Evolutionary conservation across 2,888 invertebrate genomes (phyloP), one percentile per base, ranked within the genome.

Genomic region (Luffia ferchaultella): DNA sequence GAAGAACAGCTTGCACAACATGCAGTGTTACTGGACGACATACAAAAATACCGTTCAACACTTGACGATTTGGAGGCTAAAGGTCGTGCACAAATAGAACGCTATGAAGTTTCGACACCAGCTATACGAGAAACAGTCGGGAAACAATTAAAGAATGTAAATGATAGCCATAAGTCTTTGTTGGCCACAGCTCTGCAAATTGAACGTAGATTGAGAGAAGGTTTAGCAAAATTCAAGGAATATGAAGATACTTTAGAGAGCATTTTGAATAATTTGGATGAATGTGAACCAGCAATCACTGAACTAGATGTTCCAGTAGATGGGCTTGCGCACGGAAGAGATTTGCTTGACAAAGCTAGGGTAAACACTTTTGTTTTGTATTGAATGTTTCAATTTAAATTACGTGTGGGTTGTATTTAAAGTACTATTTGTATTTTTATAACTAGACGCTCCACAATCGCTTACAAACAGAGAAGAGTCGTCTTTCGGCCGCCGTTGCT

Each of bases 1-100:
- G 89, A 93, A 62, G 93, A 95, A 57, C 96, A 97, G 73, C 87
- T 97, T 42, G 90, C 91, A n/a, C 94, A 95, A 64, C 97, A 97
- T 62, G 91, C 93, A 60, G 75, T 87, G 0, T 69, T 93, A 16
- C 68, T 93, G 0, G 85, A 88, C 40, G 92, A 93, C 60, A 95
- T 97, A 52, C 90, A 92, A 61, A 91, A 92, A 55, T 96, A 96
- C 65, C 91, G 95, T 64, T 73, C 86, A 0, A 91, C 90, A 15
- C 75, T 97, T 48, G 93, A 96, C 63, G 91, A 93, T 54, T 80
- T 97, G 5, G 93, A 91, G 71, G 86, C 86, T 2, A 95, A 93
- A 70, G 97, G 97, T 2, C 89, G 90, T 50, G 88, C 89, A 1
- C 94, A 96, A 64, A 93, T 96, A 49, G 90, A 91, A 55, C 88